phyloP scores from a whole-genome alignment of 2,113 vertebrate genomes.

The Melanotaenia duboulayi region DNA sequence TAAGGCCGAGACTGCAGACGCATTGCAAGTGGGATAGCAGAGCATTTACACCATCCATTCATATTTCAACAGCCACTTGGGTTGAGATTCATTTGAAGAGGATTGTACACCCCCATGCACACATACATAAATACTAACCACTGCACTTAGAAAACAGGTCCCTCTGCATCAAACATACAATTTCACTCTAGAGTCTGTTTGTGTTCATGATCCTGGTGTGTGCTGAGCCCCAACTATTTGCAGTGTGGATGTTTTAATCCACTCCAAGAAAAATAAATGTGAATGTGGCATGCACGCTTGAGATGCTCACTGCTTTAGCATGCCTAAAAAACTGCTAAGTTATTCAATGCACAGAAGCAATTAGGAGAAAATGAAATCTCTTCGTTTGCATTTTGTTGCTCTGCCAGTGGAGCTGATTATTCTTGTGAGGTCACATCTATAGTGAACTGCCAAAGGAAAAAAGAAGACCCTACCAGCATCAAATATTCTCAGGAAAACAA shows the following conservation, averaged over 20 bases:
- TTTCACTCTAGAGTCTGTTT: conserved; percentile 13
- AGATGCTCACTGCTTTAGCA: conserved; percentile 22
- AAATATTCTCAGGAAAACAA: conserved; percentile 31
- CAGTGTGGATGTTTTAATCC: conserved; percentile 14
- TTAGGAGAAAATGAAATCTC: conserved; percentile 53
- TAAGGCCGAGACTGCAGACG: conserved; percentile 43
- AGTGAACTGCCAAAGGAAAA: neutral
- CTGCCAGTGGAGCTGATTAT: conserved; percentile 38
- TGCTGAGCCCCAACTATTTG: conserved; percentile 8
- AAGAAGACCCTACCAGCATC: neutral
- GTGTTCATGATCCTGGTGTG: conserved; percentile 4
- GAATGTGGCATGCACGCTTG: conserved; percentile 20
- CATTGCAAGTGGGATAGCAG: conserved; percentile 38
- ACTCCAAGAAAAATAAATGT: neutral
- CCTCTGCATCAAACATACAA: conserved; percentile 22
- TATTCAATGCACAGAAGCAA: conserved; percentile 57
- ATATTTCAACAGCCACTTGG: conserved; percentile 67
- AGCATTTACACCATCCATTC: conserved; percentile 53
- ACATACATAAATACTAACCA: conserved; percentile 34
- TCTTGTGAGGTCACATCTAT: conserved; percentile 10
- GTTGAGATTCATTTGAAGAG: conserved; percentile 35
- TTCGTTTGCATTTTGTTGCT: conserved; percentile 36
- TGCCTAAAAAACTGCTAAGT: conserved; percentile 43
- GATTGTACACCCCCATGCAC: conserved; percentile 7
- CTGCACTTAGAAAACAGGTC: conserved; percentile 36